Evolutionary conservation across 2,888 invertebrate genomes (phyloP).

Genomic region (Corythucha ciliata): DNA sequence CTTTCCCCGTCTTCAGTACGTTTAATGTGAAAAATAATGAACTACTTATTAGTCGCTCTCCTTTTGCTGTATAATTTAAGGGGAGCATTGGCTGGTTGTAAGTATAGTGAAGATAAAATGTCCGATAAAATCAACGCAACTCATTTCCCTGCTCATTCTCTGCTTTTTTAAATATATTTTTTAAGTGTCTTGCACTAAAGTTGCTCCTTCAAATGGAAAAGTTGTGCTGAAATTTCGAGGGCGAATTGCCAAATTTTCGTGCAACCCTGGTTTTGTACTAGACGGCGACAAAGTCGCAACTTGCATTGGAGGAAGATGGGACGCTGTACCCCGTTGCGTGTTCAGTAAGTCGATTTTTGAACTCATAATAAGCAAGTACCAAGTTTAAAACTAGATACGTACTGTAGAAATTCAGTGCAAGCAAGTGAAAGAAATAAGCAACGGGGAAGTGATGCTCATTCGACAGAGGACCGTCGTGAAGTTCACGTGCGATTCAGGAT

Average conservation of each 20-base stretch:
- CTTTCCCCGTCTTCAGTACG: too few relatives aligned
- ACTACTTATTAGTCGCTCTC: too few relatives aligned
- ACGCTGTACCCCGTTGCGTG: slow-evolving; percentile 59
- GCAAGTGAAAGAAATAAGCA: too few relatives aligned
- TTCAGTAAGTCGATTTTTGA: slow-evolving; percentile 34
- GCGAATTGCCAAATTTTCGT: slow-evolving; percentile 51
- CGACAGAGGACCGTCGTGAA: slow-evolving; percentile 49
- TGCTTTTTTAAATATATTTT: too few relatives aligned
- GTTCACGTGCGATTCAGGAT: slow-evolving; percentile 52
- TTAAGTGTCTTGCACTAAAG: slow-evolving; percentile 44
- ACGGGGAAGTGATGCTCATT: slow-evolving; percentile 46
- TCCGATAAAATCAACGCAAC: too few relatives aligned
- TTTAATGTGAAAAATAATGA: too few relatives aligned
- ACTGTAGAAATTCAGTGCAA: too few relatives aligned
- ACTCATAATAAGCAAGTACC: slow-evolving; percentile 44
- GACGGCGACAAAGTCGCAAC: slow-evolving; percentile 61
- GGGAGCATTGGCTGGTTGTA: too few relatives aligned
- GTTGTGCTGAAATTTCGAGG: slow-evolving; percentile 45
- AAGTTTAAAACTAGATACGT: too few relatives aligned
- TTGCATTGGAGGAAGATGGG: slow-evolving; percentile 64
- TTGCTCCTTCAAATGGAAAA: slow-evolving; percentile 46
- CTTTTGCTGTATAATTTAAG: too few relatives aligned
- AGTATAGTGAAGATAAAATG: too few relatives aligned
- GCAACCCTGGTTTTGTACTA: slow-evolving; percentile 51
- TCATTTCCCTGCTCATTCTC: too few relatives aligned